Base-by-base conservation (phyloP, 2,113 vertebrate species). In the Oplegnathus fasciatus region DNA sequence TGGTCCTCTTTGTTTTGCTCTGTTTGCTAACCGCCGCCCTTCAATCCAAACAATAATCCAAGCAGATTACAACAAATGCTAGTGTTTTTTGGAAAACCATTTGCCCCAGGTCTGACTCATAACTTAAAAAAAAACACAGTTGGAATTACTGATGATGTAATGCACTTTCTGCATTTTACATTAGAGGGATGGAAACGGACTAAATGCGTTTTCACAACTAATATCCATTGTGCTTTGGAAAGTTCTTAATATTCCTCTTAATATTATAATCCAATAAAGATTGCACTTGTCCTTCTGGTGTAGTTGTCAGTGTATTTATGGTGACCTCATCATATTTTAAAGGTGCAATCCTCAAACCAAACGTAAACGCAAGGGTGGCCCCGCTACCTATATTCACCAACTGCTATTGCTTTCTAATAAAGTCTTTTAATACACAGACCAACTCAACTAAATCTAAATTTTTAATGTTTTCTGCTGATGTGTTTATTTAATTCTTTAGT, bases 11-110 rank as follows among this genome's bases (percentile, higher is more conserved):
- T 85, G 46, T 80, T 68, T 82, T 32, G 13, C 22, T 55, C 22
- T 40, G 20, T 80, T 74, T 58, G 24, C 37, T 24, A 44, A 34
- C 5, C 69, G 15, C 4, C 8, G 5, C 15, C 55, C 13, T 48
- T 65, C 75, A 76, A 13, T 69, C 55, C 50, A 75, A 84, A 78
- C 50, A 78, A 48, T 84, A 91, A 87, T 89, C 85, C 83, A 37
- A 46, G n/a, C 48, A 85, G 85, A 89, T 87, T 76, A 82, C 66
- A 70, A 81, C 24, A 79, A 76, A 64, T 30, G 7, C 30, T 32
- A 5, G 15, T 30, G 22, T n/a, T 50, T 22, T 48, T 50, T 14
- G 22, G 2, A 37, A 76, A 44, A 52, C 28, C 24, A 67, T 65
- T 65, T 64, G 40, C 20, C 48, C 37, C n/a, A 32, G 5, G 22